Percentiles rank a stretch among this genome's conserved stretches.
Evolutionary conservation across 2,888 invertebrate species (phyloP).

Genomic region (Bellardia pandia): DNA sequence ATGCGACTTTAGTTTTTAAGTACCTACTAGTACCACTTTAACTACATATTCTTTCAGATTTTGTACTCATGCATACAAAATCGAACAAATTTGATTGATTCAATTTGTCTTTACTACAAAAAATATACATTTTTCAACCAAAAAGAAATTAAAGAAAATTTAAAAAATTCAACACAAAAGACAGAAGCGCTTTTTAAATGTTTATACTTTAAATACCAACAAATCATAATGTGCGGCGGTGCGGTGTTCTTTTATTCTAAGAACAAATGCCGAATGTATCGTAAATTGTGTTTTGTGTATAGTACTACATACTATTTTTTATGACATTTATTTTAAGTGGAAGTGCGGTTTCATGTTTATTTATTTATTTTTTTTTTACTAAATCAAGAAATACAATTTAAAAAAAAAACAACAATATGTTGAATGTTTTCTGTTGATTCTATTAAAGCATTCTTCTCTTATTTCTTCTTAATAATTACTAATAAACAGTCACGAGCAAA

Average conservation of each 20-base stretch:
- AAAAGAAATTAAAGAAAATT: slow-evolving; percentile 13
- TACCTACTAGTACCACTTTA: not conserved
- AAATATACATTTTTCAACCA: slow-evolving; percentile 4
- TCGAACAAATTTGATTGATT: slow-evolving; percentile 77
- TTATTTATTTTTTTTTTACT: slow-evolving; percentile 8
- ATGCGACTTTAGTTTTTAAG: slow-evolving; percentile 49
- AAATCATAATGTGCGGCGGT: slow-evolving; percentile 34
- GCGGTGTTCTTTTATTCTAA: slow-evolving; percentile 68
- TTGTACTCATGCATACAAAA: not conserved
- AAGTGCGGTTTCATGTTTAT: slow-evolving; percentile 57
- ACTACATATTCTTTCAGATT: not conserved
- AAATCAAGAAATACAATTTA: slow-evolving; percentile 33
- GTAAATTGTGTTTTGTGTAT: slow-evolving; percentile 30
- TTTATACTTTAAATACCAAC: slow-evolving; percentile 15
- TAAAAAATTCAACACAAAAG: slow-evolving; percentile 18
- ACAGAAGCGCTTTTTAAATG: slow-evolving; percentile 23
- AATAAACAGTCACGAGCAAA: not conserved
- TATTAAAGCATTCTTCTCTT: slow-evolving; percentile 4
- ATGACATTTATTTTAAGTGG: slow-evolving; percentile 76
- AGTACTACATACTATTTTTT: slow-evolving; percentile 73
- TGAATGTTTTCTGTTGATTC: slow-evolving; percentile 12
- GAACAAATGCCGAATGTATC: slow-evolving; percentile 42
- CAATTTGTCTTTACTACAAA: slow-evolving; percentile 75
- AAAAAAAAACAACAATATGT: slow-evolving; percentile 28
- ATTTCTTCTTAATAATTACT: slow-evolving; percentile 5